Evolutionary conservation across 2,113 vertebrate species (phyloP).

Genomic region (Podocnemis expansa): DNA sequence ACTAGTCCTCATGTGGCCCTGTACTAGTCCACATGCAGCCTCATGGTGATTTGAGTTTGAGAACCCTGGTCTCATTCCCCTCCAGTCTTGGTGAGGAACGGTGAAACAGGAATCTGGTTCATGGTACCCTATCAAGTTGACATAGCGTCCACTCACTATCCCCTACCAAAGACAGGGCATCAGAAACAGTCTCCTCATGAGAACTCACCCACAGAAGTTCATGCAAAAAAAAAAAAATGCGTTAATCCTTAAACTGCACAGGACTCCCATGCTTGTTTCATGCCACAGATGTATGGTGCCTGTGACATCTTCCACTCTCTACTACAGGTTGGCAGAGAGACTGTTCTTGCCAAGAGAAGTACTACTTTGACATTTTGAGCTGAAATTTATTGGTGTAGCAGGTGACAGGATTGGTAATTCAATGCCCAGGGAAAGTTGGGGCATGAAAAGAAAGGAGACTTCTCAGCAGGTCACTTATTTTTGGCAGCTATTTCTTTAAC

Average conservation of each 20-base stretch:
- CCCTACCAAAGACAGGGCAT: not conserved
- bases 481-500: constrained; percentile 26
- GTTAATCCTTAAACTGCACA: too few relatives aligned
- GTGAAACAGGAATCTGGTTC: not conserved
- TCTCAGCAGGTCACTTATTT: constrained; percentile 36
- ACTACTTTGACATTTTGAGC: constrained; percentile 52
- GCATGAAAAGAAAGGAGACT: not conserved
- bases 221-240: too few relatives aligned
- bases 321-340: not conserved
- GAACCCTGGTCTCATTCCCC: too few relatives aligned
- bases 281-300: not conserved
- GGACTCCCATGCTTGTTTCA: too few relatives aligned
- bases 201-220: too few relatives aligned
- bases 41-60: too few relatives aligned
- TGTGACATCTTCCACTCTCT: not conserved
- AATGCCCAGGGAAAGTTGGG: constrained; percentile 41
- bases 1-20: too few relatives aligned
- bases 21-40: too few relatives aligned
- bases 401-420: constrained; percentile 58
- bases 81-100: not conserved
- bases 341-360: constrained; percentile 35
- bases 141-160: not conserved
- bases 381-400: constrained; percentile 62
- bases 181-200: not conserved
- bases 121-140: not conserved